Percentiles rank a stretch among this genome's conserved stretches.
phyloP scores from a whole-genome alignment of 2,888 invertebrate genomes.

The Thymelicus sylvestris region DNA sequence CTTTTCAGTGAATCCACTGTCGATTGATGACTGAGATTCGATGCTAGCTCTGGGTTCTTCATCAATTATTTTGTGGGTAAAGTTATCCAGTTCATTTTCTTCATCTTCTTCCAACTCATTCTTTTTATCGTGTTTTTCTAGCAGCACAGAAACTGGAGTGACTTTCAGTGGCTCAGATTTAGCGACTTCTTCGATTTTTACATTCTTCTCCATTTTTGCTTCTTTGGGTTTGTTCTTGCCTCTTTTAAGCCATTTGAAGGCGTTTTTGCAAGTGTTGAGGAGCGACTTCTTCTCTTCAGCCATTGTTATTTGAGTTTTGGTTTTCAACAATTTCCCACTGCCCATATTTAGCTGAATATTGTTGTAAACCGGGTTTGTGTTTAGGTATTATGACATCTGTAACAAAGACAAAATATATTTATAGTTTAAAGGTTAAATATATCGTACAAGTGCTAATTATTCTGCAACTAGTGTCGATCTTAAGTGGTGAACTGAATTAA shows the following conservation, averaged over 20 bases:
- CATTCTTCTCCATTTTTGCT: slow-evolving; percentile 49
- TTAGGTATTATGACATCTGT: slow-evolving; percentile 41
- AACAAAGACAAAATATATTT: slow-evolving; percentile 30
- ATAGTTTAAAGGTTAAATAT: no score
- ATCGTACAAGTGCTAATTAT: no score
- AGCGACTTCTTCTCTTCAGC: slow-evolving; percentile 61
- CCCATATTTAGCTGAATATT: slow-evolving; percentile 56
- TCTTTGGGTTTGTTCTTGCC: slow-evolving; percentile 47
- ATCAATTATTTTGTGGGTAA: slow-evolving; percentile 58
- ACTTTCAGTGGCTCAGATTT: slow-evolving; percentile 42
- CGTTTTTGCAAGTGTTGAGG: slow-evolving; percentile 53
- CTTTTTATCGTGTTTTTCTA: slow-evolving; percentile 54
- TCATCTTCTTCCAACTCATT: slow-evolving; percentile 42
- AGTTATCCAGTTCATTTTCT: slow-evolving; percentile 61
- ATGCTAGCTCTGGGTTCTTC: slow-evolving; percentile 57
- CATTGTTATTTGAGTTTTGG: slow-evolving; percentile 58
- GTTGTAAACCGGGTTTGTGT: not conserved
- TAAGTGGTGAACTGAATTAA: no score
- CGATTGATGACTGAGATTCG: slow-evolving; percentile 67
- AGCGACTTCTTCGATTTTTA: slow-evolving; percentile 43
- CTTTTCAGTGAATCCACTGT: slow-evolving; percentile 69
- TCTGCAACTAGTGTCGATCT: no score
- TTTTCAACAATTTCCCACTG: slow-evolving; percentile 53
- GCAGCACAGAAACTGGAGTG: slow-evolving; percentile 49
- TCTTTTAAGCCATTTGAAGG: slow-evolving; percentile 46